Conservation (phyloP, 2,797 vertebrate species). For the Aeoliscus strigatus region DNA sequence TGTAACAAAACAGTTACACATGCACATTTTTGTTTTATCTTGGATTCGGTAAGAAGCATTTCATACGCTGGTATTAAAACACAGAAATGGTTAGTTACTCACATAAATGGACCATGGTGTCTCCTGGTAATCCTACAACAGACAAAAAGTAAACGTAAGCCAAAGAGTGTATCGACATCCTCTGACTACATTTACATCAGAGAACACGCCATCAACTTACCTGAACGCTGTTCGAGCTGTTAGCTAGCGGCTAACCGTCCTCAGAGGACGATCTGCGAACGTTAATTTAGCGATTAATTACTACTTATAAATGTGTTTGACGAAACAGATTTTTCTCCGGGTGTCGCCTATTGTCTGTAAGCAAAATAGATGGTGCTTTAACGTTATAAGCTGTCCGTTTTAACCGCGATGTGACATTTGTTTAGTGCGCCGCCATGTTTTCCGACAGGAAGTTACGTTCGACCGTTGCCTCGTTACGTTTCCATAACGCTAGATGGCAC, state of each 20-base stretch:
- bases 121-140: constrained; percentile 44
- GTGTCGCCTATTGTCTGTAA: neutral
- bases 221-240: no score
- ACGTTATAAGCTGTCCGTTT: neutral
- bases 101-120: constrained; percentile 78
- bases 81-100: constrained; percentile 45
- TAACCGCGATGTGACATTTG: constrained; percentile 61
- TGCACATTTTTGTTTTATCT: no score
- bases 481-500: constrained; percentile 33
- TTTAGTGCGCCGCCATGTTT: constrained; percentile 72
- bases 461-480: rapidly evolving
- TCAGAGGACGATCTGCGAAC: no score
- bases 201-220: no score
- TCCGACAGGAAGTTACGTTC: constrained; percentile 54
- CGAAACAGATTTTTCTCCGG: neutral
- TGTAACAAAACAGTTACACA: no score
- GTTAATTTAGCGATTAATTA: no score
- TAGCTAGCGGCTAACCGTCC: constrained; percentile 19
- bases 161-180: neutral
- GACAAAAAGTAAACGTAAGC: neutral
- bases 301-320: constrained; percentile 28
- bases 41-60: no score
- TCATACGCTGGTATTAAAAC: no score
- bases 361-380: rapidly evolving
- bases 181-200: no score